Base-by-base conservation (phyloP, 2,888 invertebrate genomes). In the Chymomyza fuscimana region DNA sequence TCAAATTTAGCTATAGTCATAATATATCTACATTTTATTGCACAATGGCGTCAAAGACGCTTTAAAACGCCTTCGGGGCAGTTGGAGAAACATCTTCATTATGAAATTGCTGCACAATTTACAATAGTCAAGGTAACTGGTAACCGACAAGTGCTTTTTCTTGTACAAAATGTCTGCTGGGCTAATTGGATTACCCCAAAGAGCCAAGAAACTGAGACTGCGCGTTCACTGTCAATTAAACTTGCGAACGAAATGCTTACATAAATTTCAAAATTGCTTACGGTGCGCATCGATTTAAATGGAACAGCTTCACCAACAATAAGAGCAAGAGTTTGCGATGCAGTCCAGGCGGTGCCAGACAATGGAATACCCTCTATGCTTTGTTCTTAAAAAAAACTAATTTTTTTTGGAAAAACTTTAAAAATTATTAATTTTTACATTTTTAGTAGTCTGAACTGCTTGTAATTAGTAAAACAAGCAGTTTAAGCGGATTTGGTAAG, bases 111-210 rank as follows among this genome's bases (percentile, higher is more conserved):
- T 32, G 22, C 19, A 36, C 60, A 19, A 60, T 29, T 58, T 58
- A 22, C 58, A 58, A 29, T 54, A 54, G 54, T 54, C 22, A 25
- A 32, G 29, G 36, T 32, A 52, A 54, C 15, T 36, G 69, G 52
- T 59, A 62, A 67, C 83, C 81, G 89, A 89, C 89, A 89, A 89
- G 89, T 89, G 89, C 89, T 90, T 89, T 89, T 89, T 86, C 90
- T 87, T 89, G 89, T 89, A 80, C 81, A 74, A 81, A 81, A 89
- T 89, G 89, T 89, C 84, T 84, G 77, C 76, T 68, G 84, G 81
- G 87, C 89, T 90, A 90, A 89, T 89, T 89, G 89, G 89, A 89
- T 89, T 89, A 89, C 86, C 70, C 64, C 58, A 60, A 66, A 29
- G 63, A 51, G 46, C 50, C 59, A 40, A 60, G 16, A 60, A 60